Percentiles rank a stretch among this genome's conserved stretches.
Evolutionary conservation across 1,140 invertebrate species (phyloP).

Genomic region (Rhagoletis zephyria): DNA sequence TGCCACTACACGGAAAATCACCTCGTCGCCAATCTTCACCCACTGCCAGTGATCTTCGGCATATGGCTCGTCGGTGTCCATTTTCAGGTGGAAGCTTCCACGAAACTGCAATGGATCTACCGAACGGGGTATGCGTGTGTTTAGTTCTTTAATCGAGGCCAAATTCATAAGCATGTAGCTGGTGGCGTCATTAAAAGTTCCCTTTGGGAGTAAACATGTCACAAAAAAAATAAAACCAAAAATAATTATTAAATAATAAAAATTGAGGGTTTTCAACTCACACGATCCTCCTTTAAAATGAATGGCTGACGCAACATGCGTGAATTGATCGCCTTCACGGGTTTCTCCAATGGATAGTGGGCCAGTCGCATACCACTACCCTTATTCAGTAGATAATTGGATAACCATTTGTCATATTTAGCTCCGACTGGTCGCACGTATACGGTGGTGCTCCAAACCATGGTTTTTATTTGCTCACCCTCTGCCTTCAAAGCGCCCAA

Average conservation of each 20-base stretch:
- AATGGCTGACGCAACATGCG: constrained; percentile 63
- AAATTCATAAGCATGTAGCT: constrained; percentile 74
- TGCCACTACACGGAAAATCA: constrained; percentile 71
- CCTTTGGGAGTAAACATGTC: constrained; percentile 66
- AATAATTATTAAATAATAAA: background rate
- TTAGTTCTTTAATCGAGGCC: constrained; percentile 74
- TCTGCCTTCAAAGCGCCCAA: constrained; percentile 65
- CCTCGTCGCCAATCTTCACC: constrained; percentile 69
- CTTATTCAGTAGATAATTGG: constrained; percentile 76
- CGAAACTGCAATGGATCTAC: constrained; percentile 76
- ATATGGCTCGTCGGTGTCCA: constrained; percentile 70
- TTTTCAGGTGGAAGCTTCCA: constrained; percentile 75
- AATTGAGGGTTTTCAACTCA: constrained; percentile 62
- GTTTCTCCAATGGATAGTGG: constrained; percentile 76
- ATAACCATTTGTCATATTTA: constrained; percentile 78
- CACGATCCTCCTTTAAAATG: constrained; percentile 64
- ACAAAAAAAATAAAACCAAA: background rate
- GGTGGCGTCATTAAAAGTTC: constrained; percentile 73
- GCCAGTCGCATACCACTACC: constrained; percentile 76
- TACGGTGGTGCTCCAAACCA: constrained; percentile 75
- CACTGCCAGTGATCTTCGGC: constrained; percentile 74
- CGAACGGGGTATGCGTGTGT: constrained; percentile 66
- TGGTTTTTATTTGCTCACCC: constrained; percentile 63
- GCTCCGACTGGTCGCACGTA: constrained; percentile 78
- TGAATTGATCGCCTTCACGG: constrained; percentile 62